Conservation (phyloP, 2,888 invertebrate genomes). For the Thereva nobilitata region DNA sequence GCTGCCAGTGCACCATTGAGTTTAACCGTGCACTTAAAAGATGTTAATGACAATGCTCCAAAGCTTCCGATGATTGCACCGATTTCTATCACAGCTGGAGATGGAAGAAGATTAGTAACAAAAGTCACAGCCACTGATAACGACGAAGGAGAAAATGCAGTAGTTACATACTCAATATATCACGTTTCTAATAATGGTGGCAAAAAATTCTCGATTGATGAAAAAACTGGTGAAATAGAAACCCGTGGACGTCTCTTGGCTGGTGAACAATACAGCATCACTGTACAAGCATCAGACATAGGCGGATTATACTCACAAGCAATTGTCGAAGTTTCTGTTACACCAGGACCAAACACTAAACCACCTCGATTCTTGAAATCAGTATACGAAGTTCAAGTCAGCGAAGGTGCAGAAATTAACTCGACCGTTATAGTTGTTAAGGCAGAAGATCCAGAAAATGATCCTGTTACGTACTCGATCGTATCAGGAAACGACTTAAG, state of each 20-base stretch:
- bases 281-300: conserved; percentile 79
- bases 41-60: conserved; percentile 88
- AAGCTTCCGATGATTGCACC: conserved; percentile 79
- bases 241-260: conserved; percentile 80
- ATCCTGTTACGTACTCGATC: conserved; percentile 82
- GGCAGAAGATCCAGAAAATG: conserved; percentile 89
- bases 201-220: conserved; percentile 83
- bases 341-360: conserved; percentile 79
- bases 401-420: conserved; percentile 86
- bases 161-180: conserved; percentile 80
- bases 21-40: conserved; percentile 74
- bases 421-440: conserved; percentile 80
- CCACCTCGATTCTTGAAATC: conserved; percentile 80
- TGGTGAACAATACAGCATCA: conserved; percentile 87
- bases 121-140: conserved; percentile 79
- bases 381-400: conserved; percentile 85
- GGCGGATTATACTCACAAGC: conserved; percentile 82
- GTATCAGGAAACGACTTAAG: conserved; percentile 87
- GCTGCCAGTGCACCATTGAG: conserved; percentile 84
- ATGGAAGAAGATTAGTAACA: conserved; percentile 69
- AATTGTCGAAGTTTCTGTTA: conserved; percentile 82
- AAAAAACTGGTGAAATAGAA: conserved; percentile 75
- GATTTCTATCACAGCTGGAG: conserved; percentile 78
- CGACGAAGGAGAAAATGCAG: conserved; percentile 83
- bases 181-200: conserved; percentile 90